Evolutionary conservation across 2,888 invertebrate species (phyloP), one percentile per base, ranked within the genome.

Genomic region (Aspidiotus destructor): DNA sequence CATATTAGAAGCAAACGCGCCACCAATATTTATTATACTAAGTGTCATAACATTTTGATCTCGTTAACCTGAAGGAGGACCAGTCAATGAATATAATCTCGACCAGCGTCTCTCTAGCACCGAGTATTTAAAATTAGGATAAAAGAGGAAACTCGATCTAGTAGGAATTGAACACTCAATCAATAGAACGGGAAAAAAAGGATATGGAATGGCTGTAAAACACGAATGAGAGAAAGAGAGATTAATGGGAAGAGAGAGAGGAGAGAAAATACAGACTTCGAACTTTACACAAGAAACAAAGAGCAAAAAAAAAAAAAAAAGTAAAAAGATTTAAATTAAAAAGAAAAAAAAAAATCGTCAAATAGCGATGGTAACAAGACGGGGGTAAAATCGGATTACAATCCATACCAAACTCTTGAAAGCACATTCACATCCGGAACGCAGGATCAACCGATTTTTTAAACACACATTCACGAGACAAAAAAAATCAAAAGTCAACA

Each of bases 361-460:
- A 62, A 62, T 62, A 65, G 65, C 65, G 65, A 65, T 65, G 65
- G 65, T 65, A 65, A 65, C 65, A 57, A 65, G 58, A 65, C 65
- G 65, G 65, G 28, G 28, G 57, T 58, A 58, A 58, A 58, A 58
- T 58, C 40, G 58, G 58, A 58, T 7, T 58, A 40, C 16, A 40
- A 40, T 58, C 28, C 58, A 40, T 58, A 40, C 58, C 58, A 58
- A 58, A 40, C 58, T 58, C 58, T 58, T 40, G 28, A 58, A 58
- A 58, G 58, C 58, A 58, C 58, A 40, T 40, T 28, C 58, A 54
- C 17, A 8, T 58, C 40, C 48, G 48, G 11, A 48, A 48, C 48
- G 48, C n/a, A 11, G 48, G n/a, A 48, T 48, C n/a, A 13, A 13
- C n/a, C 48, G 48, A 48, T 48, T 48, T 48, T 48, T n/a, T 13